phyloP scores from a whole-genome alignment of 1,140 invertebrate genomes.

The Octopus bimaculoides region DNA sequence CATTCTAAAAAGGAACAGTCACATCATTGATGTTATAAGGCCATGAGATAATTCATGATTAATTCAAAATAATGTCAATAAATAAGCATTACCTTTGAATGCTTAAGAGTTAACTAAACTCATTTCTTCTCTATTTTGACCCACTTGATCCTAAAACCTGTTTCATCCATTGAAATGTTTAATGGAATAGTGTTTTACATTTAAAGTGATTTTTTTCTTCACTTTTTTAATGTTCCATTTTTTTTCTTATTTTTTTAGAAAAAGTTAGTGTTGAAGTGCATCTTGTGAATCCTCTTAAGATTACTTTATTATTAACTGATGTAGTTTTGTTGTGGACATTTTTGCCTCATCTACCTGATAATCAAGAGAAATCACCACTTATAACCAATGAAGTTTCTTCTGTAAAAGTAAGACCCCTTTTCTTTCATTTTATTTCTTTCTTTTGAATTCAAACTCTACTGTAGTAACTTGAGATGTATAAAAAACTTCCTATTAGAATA shows the following conservation, averaged over 20 bases:
- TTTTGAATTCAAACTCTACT: neutral
- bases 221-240: neutral
- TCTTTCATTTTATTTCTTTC: neutral
- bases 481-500: too few species aligned
- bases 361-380: slow-evolving; percentile 39
- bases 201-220: neutral
- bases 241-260: slow-evolving; percentile 64
- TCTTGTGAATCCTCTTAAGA: slow-evolving; percentile 77
- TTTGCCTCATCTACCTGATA: slow-evolving; percentile 36
- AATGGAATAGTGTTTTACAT: neutral
- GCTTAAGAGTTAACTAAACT: too few species aligned
- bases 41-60: too few species aligned
- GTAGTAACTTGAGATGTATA: too few species aligned
- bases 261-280: slow-evolving; percentile 75
- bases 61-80: too few species aligned
- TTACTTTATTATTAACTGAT: slow-evolving; percentile 70
- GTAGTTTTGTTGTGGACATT: slow-evolving; percentile 80
- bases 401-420: slow-evolving; percentile 38
- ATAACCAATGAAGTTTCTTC: slow-evolving; percentile 50
- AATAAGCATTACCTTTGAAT: too few species aligned
- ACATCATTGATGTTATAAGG: too few species aligned
- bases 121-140: too few species aligned
- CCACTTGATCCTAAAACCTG: too few species aligned
- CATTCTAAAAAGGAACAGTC: too few species aligned
- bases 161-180: neutral